Conservation (phyloP, 1,140 invertebrate species). For the Pseudomyrmex sp. region DNA sequence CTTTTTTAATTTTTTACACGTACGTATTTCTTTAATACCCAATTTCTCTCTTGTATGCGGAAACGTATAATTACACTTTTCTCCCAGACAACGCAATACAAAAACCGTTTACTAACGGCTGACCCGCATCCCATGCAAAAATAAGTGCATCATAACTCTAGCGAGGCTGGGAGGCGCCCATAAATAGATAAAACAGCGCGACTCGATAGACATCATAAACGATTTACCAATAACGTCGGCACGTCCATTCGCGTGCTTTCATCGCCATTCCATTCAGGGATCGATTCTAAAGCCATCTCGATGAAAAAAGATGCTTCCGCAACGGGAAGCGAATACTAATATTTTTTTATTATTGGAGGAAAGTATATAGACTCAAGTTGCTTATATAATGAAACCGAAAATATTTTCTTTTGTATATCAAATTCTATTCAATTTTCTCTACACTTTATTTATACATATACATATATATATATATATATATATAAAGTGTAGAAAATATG, state of each 20-base stretch:
- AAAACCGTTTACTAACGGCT: slow-evolving; percentile 23
- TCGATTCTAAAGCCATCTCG: neutral
- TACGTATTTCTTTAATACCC: slow-evolving; percentile 21
- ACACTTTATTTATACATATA: slow-evolving; percentile 6
- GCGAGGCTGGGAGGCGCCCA: neutral
- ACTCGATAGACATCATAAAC: slow-evolving; percentile 50
- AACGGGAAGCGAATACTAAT: neutral
- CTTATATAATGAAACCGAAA: neutral
- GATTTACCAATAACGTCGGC: slow-evolving; percentile 27
- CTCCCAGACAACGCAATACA: slow-evolving; percentile 1
- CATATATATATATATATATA: too few species aligned
- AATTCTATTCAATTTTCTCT: too few species aligned
- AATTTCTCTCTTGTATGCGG: neutral
- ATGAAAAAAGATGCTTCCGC: neutral
- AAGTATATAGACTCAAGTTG: neutral
- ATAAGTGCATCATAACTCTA: slow-evolving; percentile 37
- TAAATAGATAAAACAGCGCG: slow-evolving; percentile 51
- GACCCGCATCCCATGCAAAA: slow-evolving; percentile 32
- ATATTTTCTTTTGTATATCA: neutral
- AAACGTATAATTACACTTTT: slow-evolving; percentile 43
- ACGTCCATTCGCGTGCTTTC: slow-evolving; percentile 1
- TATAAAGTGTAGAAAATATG: too few species aligned
- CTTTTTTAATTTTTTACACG: slow-evolving; percentile 1
- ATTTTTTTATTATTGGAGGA: slow-evolving; percentile 9
- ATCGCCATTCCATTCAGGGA: neutral